Conservation (phyloP, 2,888 invertebrate species). For the Phortica magna region DNA sequence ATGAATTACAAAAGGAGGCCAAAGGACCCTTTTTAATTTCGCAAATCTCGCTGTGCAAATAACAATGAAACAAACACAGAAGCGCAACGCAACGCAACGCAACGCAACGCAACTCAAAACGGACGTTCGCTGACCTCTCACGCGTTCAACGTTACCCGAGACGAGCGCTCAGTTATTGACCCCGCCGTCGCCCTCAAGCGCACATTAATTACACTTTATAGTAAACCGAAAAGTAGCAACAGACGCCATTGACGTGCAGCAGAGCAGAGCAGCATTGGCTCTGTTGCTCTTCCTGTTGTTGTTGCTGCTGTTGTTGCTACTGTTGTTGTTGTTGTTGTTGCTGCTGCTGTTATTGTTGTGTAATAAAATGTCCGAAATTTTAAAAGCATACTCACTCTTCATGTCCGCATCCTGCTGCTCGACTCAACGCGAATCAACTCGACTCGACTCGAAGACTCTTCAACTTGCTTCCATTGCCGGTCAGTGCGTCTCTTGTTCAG, state of each 20-base stretch:
- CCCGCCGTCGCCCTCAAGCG: slow-evolving; percentile 21
- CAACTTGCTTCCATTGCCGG: neutral
- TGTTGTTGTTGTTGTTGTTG: neutral
- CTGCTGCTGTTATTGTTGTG: neutral
- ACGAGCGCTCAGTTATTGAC: neutral
- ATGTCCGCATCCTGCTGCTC: slow-evolving; percentile 30
- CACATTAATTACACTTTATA: slow-evolving; percentile 65
- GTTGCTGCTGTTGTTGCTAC: neutral
- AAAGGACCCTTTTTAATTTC: slow-evolving; percentile 71
- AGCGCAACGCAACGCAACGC: neutral
- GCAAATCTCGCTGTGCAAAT: slow-evolving; percentile 61
- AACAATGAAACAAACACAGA: slow-evolving; percentile 64
- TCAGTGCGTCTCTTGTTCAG: slow-evolving; percentile 3
- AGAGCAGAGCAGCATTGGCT: neutral
- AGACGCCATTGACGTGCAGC: neutral
- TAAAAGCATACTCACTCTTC: slow-evolving; percentile 47
- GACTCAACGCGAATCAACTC: too few relatives aligned
- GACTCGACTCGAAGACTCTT: neutral
- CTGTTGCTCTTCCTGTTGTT: too few relatives aligned
- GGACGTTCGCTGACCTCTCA: slow-evolving; percentile 39
- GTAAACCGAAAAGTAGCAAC: slow-evolving; percentile 38
- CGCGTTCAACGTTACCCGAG: neutral
- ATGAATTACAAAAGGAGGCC: slow-evolving; percentile 45
- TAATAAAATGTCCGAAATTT: slow-evolving; percentile 43
- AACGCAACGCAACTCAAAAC: slow-evolving; percentile 36